These are phyloP conservation scores for Nycticryphes semicollaris DNA, from an alignment of 2,113 vertebrate genomes.

Conservation along the genomic window DNA sequence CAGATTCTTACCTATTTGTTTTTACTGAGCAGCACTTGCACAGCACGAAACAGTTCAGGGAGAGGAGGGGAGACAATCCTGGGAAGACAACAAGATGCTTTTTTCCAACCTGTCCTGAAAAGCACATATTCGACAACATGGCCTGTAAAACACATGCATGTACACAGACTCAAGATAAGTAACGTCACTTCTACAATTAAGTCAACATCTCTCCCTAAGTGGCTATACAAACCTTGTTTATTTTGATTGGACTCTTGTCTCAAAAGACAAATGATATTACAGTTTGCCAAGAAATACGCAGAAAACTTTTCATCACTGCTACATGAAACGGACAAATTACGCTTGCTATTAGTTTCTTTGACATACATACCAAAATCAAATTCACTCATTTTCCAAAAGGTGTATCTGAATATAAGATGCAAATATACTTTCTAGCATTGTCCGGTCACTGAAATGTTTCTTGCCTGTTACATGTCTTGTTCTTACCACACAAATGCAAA, in stretches of 20 bases:
- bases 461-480: background rate
- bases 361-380: background rate
- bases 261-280: background rate
- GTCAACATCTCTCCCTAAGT: background rate
- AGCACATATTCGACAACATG: background rate
- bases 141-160: background rate
- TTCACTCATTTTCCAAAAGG: background rate
- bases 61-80: background rate
- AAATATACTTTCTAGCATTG: background rate
- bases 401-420: background rate
- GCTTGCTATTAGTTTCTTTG: too few relatives aligned
- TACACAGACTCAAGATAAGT: background rate
- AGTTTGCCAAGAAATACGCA: background rate
- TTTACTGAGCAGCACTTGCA: background rate
- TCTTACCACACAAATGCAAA: background rate
- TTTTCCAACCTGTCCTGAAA: background rate
- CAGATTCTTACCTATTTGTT: background rate
- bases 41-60: background rate
- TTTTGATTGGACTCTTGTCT: slow-evolving; percentile 3
- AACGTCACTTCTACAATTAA: background rate
- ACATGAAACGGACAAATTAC: too few relatives aligned
- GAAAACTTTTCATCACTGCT: background rate
- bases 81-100: background rate
- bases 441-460: background rate
- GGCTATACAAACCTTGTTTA: background rate